Evolutionary conservation across 1,140 invertebrate genomes (phyloP), one percentile per base, ranked within the genome.

Genomic region (Dolichoris vasculosae): DNA sequence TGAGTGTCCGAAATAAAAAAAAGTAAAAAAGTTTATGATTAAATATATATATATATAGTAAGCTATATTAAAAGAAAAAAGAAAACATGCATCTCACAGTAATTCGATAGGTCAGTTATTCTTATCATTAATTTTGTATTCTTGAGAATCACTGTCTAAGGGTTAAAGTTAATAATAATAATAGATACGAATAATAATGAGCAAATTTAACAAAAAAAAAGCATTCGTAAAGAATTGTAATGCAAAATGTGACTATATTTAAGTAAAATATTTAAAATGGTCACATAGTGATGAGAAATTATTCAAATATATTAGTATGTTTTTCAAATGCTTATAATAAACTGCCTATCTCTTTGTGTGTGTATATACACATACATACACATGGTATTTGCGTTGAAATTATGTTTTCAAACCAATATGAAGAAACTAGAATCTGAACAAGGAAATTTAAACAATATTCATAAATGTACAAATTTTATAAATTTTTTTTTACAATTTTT

Each of bases 181-280:
- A 43, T n/a, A 79, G 46, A 67, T 84, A 83, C 59, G 80, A 71
- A 82, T 88, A 83, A 88, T 88, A 87, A 87, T 88, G 88, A 82
- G 88, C 87, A 84, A 89, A 90, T 88, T 90, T 90, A 90, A 90
- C 90, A 89, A 83, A 90, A 90, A n/a, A n/a, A 86, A 89, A 90
- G 89, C 88, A 48, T 87, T 67, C 86, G 81, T 73, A 87, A 87
- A 89, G 46, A 73, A 89, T 84, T 85, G 71, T 73, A 82, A 83
- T 87, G 88, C 86, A 78, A 84, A 69, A 89, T 85, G 83, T 86
- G 87, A 83, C 59, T 23, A n/a, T 75, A 63, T 26, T 73, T 20
- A 69, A 67, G 13, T 69, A 0, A 55, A 23, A 73, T 80, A 67
- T 76, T 40, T 38, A 84, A 63, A 69, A 40, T 23, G 11, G 20